A percentile compares a stretch with the other conserved stretches of the same genome.
phyloP scores from a whole-genome alignment of 2,888 invertebrate genomes.

The Stegana nigrithorax region DNA sequence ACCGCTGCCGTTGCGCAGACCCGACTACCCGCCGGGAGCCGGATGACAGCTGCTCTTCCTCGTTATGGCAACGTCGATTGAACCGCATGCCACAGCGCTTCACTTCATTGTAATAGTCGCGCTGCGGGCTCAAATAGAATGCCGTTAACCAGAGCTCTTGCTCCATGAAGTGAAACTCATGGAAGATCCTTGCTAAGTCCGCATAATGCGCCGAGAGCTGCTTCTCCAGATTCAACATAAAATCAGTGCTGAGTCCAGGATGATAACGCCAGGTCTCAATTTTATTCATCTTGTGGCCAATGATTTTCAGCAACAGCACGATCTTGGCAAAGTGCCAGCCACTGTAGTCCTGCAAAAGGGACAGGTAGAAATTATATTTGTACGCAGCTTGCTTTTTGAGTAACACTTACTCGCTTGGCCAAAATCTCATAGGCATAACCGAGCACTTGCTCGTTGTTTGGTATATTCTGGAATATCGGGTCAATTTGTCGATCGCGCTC shows the following conservation, averaged over 20 bases:
- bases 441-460: conserved; percentile 55
- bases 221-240: conserved; percentile 57
- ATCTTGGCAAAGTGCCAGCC: conserved; percentile 66
- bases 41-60: no score
- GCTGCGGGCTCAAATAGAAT: conserved; percentile 60
- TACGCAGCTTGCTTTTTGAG: background rate
- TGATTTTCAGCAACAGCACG: conserved; percentile 57
- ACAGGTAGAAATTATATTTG: background rate
- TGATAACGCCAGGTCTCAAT: conserved; percentile 65
- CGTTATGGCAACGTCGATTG: conserved; percentile 44
- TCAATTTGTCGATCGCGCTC: conserved; percentile 50
- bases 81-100: conserved; percentile 57
- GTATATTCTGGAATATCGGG: conserved; percentile 61
- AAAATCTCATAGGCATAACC: conserved; percentile 54
- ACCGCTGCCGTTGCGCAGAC: no score
- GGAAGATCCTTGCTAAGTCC: conserved; percentile 59
- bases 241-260: conserved; percentile 58
- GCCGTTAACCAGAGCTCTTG: conserved; percentile 66
- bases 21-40: no score
- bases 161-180: conserved; percentile 58
- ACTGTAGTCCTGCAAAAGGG: conserved; percentile 44
- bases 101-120: conserved; percentile 50
- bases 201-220: conserved; percentile 56
- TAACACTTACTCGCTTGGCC: conserved; percentile 46
- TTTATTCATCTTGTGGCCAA: conserved; percentile 58